Percentiles rank a stretch among this genome's conserved stretches.
Conservation (phyloP, 2,797 vertebrate genomes). For the Acropternis orthonyx region DNA sequence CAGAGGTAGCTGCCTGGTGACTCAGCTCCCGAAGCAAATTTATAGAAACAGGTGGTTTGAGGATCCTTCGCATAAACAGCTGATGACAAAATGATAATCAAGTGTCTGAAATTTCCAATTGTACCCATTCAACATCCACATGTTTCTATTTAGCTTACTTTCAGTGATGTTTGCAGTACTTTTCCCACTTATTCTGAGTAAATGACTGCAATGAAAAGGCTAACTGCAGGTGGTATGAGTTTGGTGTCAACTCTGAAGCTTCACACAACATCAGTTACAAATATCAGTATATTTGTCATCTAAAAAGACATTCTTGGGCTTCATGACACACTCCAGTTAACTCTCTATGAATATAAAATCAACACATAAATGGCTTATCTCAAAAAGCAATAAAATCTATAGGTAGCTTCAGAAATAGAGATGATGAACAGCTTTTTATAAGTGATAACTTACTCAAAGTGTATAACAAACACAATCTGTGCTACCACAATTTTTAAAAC, state of each 20-base stretch:
- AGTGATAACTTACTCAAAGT: neutral
- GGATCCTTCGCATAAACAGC: neutral
- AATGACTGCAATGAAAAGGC: neutral
- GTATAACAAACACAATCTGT: neutral
- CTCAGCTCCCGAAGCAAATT: neutral
- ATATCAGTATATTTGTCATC: neutral
- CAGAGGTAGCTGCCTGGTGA: neutral
- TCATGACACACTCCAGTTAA: neutral
- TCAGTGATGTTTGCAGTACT: neutral
- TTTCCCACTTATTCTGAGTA: neutral
- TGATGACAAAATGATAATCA: neutral
- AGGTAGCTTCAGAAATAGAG: neutral
- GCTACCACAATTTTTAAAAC: neutral
- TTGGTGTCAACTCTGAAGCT: neutral
- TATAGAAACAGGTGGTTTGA: neutral
- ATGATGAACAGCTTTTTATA: neutral
- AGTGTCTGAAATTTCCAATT: neutral
- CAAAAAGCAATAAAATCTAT: neutral
- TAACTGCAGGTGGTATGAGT: neutral
- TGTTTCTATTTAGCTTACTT: neutral
- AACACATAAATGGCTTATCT: neutral
- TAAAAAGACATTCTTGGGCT: neutral
- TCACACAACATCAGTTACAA: neutral
- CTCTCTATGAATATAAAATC: neutral
- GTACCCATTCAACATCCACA: neutral